Conservation (phyloP, 2,113 vertebrate species). For the Plecturocebus donacophilus region DNA sequence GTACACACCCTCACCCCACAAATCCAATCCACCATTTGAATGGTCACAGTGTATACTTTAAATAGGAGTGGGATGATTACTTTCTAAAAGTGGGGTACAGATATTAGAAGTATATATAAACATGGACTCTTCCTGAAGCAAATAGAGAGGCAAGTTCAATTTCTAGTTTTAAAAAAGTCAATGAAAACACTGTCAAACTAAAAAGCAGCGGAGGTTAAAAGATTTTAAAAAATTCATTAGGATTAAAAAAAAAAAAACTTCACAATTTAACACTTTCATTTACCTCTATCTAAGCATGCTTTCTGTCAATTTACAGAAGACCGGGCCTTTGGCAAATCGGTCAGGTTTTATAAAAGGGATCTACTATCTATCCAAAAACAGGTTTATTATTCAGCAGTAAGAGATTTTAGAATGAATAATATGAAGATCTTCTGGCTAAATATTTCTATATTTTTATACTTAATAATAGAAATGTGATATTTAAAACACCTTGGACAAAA, state of each 20-base stretch:
- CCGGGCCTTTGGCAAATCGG: not conserved
- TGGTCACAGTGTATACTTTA: not conserved
- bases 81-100: not conserved
- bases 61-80: not conserved
- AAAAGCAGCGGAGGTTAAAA: conserved; percentile 26
- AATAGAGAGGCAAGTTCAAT: not conserved
- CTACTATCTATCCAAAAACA: not conserved
- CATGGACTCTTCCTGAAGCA: conserved; percentile 7
- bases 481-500: conserved; percentile 42
- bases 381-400: conserved; percentile 18
- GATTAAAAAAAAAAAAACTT: not conserved
- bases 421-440: conserved; percentile 6
- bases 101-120: not conserved
- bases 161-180: conserved; percentile 26
- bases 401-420: conserved; percentile 2
- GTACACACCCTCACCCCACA: not conserved
- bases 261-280: conserved; percentile 22
- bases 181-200: not conserved
- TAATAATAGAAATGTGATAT: conserved; percentile 26
- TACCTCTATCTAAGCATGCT: conserved; percentile 13
- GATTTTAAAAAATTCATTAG: not conserved
- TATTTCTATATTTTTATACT: conserved; percentile 43
- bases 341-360: conserved; percentile 14
- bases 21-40: not conserved
- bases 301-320: conserved; percentile 18